Base-by-base conservation (phyloP, 2,797 vertebrate species). In the Phoxinus dragarum region DNA sequence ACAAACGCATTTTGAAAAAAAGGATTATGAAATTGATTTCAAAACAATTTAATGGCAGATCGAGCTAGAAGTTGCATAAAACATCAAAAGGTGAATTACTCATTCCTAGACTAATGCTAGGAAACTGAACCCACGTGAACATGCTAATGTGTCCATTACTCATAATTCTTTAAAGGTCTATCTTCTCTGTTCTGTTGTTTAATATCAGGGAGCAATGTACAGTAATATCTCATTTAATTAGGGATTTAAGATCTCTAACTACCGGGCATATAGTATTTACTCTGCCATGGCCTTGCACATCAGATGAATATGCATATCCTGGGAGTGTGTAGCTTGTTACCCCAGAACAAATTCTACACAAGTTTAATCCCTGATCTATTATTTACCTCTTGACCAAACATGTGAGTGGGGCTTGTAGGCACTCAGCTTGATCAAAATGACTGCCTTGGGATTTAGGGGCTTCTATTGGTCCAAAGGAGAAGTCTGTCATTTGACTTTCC, bases 351-450 rank as follows among this genome's bases (percentile, higher is more conserved):
- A 95, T 95, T 94, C 94, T 91, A 92, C 94, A 94, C 93, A 93
- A 94, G 93, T 92, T 94, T 95, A 95, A 95, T 96, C 95, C 95
- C 95, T 94, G 94, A 95, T 95, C 95, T 95, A 95, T 96, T 96
- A 96, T 96, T 96, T 96, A 96, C 92, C 94, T 94, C 94, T 94
- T 95, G 95, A 96, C 95, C 95, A 95, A 96, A 96, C 94, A 95
- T 94, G 93, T 93, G 94, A 95, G 94, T 92, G 94, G 93, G 93
- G 94, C 93, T 94, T 94, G 93, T 92, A 94, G 93, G 92, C 92
- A 92, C 93, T 94, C 91, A 91, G 93, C 93, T 93, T 94, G 93
- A 94, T 95, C 94, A 94, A 93, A 94, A 94, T 90, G 92, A 94
- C 92, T 93, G 91, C 89, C 91, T 90, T 92, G 93, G 94, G 94